These are phyloP conservation scores for Amphiprion ocellaris DNA, from an alignment of 2,113 vertebrate species.

Conservation along the genomic window DNA sequence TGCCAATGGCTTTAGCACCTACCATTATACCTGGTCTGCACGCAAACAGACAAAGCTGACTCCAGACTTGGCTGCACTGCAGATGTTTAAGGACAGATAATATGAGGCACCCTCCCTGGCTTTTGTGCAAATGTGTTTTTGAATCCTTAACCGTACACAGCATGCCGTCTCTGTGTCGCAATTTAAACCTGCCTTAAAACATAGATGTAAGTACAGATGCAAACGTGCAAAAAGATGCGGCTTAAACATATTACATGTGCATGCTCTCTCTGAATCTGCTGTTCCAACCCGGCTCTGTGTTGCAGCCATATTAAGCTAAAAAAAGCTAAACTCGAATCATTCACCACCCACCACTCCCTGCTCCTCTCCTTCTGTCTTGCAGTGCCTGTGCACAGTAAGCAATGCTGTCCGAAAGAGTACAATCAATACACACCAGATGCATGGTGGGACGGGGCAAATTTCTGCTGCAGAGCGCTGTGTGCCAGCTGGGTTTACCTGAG, in stretches of 20 bases:
- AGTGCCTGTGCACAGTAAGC: constrained; percentile 44
- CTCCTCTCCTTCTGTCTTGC: constrained; percentile 40
- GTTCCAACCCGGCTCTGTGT: constrained; percentile 14
- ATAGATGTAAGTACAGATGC: not conserved
- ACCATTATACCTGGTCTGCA: constrained; percentile 21
- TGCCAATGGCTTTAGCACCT: constrained; percentile 13
- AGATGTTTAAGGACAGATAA: constrained; percentile 34
- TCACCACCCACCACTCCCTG: constrained; percentile 65
- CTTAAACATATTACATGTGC: not conserved
- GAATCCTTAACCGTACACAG: not conserved
- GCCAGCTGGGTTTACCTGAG: constrained; percentile 28
- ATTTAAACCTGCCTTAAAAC: not conserved
- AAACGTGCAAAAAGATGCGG: constrained; percentile 16
- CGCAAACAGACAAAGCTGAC: constrained; percentile 45
- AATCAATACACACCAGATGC: constrained; percentile 74
- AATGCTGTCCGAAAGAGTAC: constrained; percentile 58
- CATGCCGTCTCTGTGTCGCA: not conserved
- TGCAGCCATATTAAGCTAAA: constrained; percentile 51
- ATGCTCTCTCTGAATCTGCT: constrained; percentile 13
- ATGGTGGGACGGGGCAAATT: constrained; percentile 55
- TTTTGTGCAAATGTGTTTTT: not conserved
- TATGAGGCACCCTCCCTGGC: not conserved
- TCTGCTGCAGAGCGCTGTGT: constrained; percentile 63
- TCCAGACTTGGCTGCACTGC: constrained; percentile 60
- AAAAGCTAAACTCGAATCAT: constrained; percentile 48